Evolutionary conservation across 1,140 invertebrate species (phyloP), one percentile per base, ranked within the genome.

Genomic region (Bemisia tabaci): DNA sequence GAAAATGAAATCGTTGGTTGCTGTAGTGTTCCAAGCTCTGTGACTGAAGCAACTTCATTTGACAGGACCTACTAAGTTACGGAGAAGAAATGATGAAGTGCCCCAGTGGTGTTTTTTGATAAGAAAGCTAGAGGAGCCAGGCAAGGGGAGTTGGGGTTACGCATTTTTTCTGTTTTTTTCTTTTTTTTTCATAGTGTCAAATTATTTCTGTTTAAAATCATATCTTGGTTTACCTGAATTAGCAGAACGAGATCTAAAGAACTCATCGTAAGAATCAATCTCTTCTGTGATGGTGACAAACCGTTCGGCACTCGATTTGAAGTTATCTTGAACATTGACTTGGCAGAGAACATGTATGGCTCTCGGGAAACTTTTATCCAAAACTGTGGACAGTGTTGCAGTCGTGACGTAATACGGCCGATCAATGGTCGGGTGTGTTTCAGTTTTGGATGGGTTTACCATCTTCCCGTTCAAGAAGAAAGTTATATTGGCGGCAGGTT

Each of bases 401-500:
- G 17, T 48, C 17, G 33, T 48, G 17, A 48, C 17, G 17, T 5
- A 48, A 9, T 48, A 17, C 17, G 5, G 33, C 17, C 33, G 33
- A 17, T 48, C 33, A 48, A 48, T 48, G 33, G 33, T 48, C 5
- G 33, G 33, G 17, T 48, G 17, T 5, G 33, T 48, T 48, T 9
- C 5, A 48, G 17, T 17, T 48, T 48, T 5, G 17, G 33, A 48
- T 5, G 33, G 17, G 33, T 48, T 48, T 48, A 91, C 90, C 83
- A 82, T 82, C 76, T 83, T 81, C 72, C 84, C 86, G 75, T 92
- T 92, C 71, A 92, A 82, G 63, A 84, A 83, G 89, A 89, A 92
- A 59, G 87, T 89, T 65, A 92, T 80, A 77, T 90, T 90, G 22
- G 88, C 86, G 1, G 88, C 81, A 22, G 89, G 89, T 73, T 85